Evolutionary conservation across 2,113 vertebrate species (phyloP), one percentile per base, ranked within the genome.

Genomic region (Eclectus roratus): DNA sequence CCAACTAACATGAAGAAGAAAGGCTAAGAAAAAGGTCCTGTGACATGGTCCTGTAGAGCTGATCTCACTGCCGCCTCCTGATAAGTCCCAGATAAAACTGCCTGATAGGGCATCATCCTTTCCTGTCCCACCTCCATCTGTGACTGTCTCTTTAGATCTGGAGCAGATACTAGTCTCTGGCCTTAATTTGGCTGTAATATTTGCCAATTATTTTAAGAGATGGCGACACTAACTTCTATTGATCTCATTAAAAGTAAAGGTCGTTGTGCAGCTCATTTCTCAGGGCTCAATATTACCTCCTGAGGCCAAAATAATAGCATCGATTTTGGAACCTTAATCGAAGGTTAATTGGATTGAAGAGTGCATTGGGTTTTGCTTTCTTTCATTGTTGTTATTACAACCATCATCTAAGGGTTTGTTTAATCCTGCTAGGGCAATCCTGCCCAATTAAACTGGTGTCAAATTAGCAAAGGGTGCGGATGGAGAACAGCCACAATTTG

Each of bases 161-260:
- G 49, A 98, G 77, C 83, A 81, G 90, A 85, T 95, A 93, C 87
- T 73, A 81, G 94, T 89, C 10, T 66, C 87, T 65, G 85, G 96
- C 85, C 82, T 93, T 96, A 96, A 97, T 97, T 96, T 46, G 52
- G 74, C 91, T 90, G 93, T 96, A 98, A 97, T 98, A 98, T 97
- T 98, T 98, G 97, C 97, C 97, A 97, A 97, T 97, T 97, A 98
- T 97, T 98, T 96, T 97, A 97, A 97, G 97, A 98, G 95, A 97
- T 94, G 94, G 96, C 20, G 96, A 98, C 98, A 98, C 94, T 95
- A 94, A 97, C 97, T 97, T 96, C 94, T 97, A 96, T 83, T 98
- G 97, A 98, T 98, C 96, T 98, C 91, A 98, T 98, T 98, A 98
- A 97, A 98, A 97, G 89, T 96, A 98, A 98, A 98, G 98, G 98